Conservation (phyloP, 2,113 vertebrate genomes). For the Toxostoma redivivum region DNA sequence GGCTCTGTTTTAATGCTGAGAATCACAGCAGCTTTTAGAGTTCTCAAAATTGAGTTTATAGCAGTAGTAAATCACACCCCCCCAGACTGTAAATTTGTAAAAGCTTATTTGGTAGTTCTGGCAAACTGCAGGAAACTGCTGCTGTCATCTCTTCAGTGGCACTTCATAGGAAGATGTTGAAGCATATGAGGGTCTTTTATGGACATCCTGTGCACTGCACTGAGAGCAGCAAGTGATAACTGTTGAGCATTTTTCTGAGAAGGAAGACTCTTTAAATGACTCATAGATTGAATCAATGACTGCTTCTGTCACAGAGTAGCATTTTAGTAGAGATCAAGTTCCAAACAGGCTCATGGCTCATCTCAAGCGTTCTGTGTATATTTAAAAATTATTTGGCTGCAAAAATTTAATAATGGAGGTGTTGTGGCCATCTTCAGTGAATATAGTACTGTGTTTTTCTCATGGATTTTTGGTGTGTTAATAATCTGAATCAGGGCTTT, state of each 20-base stretch:
- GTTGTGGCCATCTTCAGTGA: background rate
- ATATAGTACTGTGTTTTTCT: background rate
- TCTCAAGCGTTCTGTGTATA: background rate
- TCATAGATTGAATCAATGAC: background rate
- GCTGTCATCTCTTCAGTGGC: conserved; percentile 16
- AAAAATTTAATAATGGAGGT: background rate
- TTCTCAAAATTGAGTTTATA: background rate
- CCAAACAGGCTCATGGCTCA: background rate
- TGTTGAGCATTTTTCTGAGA: background rate
- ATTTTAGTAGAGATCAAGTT: background rate
- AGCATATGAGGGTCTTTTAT: background rate
- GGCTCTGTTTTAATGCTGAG: background rate
- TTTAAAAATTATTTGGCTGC: background rate
- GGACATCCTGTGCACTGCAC: background rate
- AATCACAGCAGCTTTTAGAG: background rate
- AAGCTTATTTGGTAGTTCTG: background rate
- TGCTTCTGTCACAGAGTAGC: background rate
- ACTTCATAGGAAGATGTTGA: background rate
- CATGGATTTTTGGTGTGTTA: background rate
- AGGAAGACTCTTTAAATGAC: background rate
- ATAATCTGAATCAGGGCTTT: background rate
- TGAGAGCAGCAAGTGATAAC: background rate
- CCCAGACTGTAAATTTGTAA: background rate
- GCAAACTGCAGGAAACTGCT: background rate
- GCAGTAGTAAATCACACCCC: background rate